Base-by-base conservation (phyloP, 2,113 vertebrate species). In the Ariopsis seemanni region DNA sequence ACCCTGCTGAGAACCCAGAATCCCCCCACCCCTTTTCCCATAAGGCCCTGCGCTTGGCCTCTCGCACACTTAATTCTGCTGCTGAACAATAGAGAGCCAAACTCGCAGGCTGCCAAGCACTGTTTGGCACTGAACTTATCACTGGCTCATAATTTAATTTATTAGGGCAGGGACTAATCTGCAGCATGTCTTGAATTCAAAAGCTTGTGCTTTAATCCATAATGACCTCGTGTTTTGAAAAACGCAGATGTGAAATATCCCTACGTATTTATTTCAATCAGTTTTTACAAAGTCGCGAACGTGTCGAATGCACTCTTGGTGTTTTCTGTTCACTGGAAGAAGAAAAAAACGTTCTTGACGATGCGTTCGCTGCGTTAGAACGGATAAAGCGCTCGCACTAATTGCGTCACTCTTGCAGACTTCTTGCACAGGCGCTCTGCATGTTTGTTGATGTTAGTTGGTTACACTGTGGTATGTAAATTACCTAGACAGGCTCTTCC, bases 401-500 rank as follows among this genome's bases (percentile, higher is more conserved):
- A 34, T 57, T 25, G 48, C 65, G 78, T 67, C 52, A 55, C 84
- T 50, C 42, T 57, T 58, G 82, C 83, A 12, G 18, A 53, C 83
- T 52, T 74, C 63, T 82, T 42, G 57, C 25, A 58, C 78, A 55
- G 63, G 72, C 60, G 9, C 65, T 74, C 27, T 30, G 67, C 69
- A 75, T 65, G 57, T 69, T 72, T 34, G 72, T 57, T 83, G 83
- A 65, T 80, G 67, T 89, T 79, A 77, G 71, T 79, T 81, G 57
- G 79, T 81, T 34, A 79, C 74, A 22, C 82, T 88, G 81, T 71
- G 85, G 74, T 88, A 82, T 78, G 67, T 71, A 83, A 86, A 88
- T 75, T 11, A 62, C 84, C 63, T 55, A 75, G 75, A 85, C 77
- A 15, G 85, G 25, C 89, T 89, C 86, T 89, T 89, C 82, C 85